These are phyloP conservation scores for Calypte anna DNA, from an alignment of 2,113 vertebrate genomes.

Conservation along the genomic window DNA sequence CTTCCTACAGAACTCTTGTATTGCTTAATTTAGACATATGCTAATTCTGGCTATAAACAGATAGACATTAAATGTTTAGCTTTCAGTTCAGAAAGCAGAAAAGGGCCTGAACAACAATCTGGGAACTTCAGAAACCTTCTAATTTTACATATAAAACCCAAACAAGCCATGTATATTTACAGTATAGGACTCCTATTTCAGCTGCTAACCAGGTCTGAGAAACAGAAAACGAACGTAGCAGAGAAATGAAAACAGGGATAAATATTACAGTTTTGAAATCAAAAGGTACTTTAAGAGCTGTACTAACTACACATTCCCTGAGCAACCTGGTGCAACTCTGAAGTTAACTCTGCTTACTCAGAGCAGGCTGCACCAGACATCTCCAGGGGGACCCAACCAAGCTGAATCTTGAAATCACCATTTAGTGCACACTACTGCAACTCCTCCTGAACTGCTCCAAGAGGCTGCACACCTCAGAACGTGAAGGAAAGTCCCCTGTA, in stretches of 20 bases:
- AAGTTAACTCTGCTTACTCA: neutral
- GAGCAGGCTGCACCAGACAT: neutral
- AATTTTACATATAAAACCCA: neutral
- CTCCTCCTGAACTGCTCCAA: neutral
- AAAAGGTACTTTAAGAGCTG: neutral
- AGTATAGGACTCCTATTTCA: neutral
- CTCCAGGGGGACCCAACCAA: neutral
- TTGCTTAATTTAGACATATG: neutral
- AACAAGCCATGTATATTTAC: neutral
- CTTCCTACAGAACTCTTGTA: too few species aligned
- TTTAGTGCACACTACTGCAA: neutral
- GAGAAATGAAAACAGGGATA: neutral
- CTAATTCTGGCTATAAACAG: neutral
- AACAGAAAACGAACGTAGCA: neutral
- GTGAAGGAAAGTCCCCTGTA: fast-evolving
- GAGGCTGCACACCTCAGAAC: neutral
- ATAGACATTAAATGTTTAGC: neutral
- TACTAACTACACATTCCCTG: neutral
- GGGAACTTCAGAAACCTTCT: neutral
- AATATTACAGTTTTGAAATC: neutral
- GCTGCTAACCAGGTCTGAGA: neutral
- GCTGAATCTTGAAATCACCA: neutral
- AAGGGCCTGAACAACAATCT: neutral
- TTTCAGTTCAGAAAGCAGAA: neutral
- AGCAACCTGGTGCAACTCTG: neutral